Percentiles rank a stretch among this genome's conserved stretches.
Evolutionary conservation across 2,797 vertebrate species (phyloP).

Genomic region (Clarias platycephalus): DNA sequence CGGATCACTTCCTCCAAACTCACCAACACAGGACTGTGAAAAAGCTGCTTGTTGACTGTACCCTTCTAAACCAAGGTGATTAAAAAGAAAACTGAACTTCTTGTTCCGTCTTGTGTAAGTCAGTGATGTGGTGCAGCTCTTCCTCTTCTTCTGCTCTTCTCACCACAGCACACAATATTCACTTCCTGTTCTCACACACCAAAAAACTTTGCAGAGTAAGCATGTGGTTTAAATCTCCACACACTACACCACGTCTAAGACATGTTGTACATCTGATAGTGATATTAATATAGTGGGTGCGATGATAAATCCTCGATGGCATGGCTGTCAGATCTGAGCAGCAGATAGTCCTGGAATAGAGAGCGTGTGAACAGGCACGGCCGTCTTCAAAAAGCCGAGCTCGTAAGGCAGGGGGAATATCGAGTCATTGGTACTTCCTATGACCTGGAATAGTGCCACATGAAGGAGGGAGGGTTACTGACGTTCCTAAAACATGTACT

Average conservation of each 20-base stretch:
- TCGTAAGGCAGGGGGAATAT: constrained; percentile 14
- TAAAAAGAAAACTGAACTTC: constrained; percentile 7
- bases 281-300: neutral
- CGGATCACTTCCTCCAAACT: neutral
- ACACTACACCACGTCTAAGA: neutral
- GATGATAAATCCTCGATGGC: neutral
- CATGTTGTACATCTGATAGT: neutral
- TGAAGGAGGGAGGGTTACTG: neutral
- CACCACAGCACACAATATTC: constrained; percentile 8
- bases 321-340: neutral
- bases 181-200: constrained; percentile 9
- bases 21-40: neutral
- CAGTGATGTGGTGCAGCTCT: constrained; percentile 4
- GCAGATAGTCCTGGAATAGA: constrained; percentile 31
- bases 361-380: constrained; percentile 32
- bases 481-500: neutral
- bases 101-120: neutral
- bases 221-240: neutral
- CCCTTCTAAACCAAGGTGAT: neutral
- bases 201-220: neutral
- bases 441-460: constrained; percentile 22
- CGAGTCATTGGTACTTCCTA: constrained; percentile 27
- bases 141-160: neutral
- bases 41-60: neutral
- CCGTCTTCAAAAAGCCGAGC: neutral